These are phyloP conservation scores for Agriopis leucophaearia DNA, from an alignment of 2,888 invertebrate genomes.

Conservation along the genomic window DNA sequence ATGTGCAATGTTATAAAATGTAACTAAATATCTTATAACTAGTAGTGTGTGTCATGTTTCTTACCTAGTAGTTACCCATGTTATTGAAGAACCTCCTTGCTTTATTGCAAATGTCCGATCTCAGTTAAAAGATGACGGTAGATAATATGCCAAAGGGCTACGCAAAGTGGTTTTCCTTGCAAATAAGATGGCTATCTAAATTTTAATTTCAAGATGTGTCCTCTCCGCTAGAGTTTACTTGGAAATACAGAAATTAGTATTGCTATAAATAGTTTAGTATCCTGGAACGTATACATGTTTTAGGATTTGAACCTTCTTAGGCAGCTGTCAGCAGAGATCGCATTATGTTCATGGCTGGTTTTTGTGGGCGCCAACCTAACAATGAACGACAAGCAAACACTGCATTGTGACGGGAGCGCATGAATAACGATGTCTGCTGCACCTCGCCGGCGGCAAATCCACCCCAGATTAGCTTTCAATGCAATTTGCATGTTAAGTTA, in stretches of 20 bases:
- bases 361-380: slow-evolving; percentile 51
- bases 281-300: neutral
- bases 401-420: slow-evolving; percentile 71
- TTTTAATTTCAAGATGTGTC: slow-evolving; percentile 30
- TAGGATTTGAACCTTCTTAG: slow-evolving; percentile 7
- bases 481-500: slow-evolving; percentile 75
- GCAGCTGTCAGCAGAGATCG: slow-evolving; percentile 74
- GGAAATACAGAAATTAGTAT: slow-evolving; percentile 1
- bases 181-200: slow-evolving; percentile 32
- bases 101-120: slow-evolving; percentile 32
- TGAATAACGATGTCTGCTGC: slow-evolving; percentile 77
- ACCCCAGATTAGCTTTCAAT: slow-evolving; percentile 69
- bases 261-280: slow-evolving; percentile 7
- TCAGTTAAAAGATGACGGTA: slow-evolving; percentile 28
- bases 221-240: neutral
- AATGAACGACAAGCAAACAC: slow-evolving; percentile 80
- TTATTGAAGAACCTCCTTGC: slow-evolving; percentile 27
- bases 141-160: slow-evolving; percentile 38
- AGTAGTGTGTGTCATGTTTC: neutral
- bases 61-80: neutral
- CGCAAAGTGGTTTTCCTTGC: slow-evolving; percentile 31
- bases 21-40: neutral
- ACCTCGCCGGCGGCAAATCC: slow-evolving; percentile 68
- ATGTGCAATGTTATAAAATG: neutral
- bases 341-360: slow-evolving; percentile 66